Conservation (phyloP, 2,797 vertebrate genomes). For the Otolemur crassicaudatus region DNA sequence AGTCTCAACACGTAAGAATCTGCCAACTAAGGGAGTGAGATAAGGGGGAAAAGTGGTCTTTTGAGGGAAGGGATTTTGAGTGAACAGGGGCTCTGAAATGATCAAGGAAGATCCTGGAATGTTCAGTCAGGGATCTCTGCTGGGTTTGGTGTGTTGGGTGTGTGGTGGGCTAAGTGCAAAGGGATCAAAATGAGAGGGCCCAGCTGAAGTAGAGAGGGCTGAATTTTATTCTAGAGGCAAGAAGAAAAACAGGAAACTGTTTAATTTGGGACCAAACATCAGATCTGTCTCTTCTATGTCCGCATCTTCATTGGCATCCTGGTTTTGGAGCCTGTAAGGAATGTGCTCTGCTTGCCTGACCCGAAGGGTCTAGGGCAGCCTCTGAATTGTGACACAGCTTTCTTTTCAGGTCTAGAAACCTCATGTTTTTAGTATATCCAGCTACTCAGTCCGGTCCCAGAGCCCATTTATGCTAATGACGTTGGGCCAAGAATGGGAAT, state of each 20-base stretch:
- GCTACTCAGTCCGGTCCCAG: background rate
- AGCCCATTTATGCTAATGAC: background rate
- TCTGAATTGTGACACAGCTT: background rate
- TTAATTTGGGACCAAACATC: background rate
- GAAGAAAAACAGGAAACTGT: background rate
- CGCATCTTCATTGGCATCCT: background rate
- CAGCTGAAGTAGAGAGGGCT: background rate
- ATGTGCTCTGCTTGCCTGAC: background rate
- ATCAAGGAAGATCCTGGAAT: background rate
- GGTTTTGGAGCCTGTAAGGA: background rate
- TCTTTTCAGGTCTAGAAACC: background rate
- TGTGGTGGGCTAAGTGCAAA: background rate
- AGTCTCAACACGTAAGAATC: conserved; percentile 16
- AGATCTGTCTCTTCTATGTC: background rate
- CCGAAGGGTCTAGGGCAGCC: background rate
- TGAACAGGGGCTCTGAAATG: background rate
- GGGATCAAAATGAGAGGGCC: background rate
- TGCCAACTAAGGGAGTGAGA: background rate
- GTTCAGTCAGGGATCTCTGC: background rate
- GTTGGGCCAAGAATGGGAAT: background rate
- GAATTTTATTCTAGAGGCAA: conserved; percentile 24
- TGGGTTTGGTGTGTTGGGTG: background rate
- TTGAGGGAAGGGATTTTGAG: background rate
- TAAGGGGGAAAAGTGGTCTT: background rate
- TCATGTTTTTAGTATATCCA: background rate